Evolutionary conservation across 2,113 vertebrate genomes (phyloP).

Genomic region (Burhinus bistriatus): DNA sequence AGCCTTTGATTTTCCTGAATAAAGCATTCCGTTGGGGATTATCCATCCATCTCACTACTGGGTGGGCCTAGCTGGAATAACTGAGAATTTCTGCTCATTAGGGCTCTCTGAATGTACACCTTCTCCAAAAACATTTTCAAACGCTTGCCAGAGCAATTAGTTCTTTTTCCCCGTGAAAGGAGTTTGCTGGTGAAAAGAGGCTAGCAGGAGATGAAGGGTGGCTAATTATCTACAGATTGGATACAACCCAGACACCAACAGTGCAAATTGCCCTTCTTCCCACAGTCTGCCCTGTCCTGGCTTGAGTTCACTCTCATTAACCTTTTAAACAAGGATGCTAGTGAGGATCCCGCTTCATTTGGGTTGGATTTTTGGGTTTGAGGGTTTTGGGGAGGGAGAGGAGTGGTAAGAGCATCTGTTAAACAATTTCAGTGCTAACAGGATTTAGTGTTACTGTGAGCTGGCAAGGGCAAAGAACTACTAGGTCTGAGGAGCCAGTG

Average conservation of each 20-base stretch:
- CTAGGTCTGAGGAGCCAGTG: neutral
- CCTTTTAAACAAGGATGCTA: neutral
- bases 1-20: constrained; percentile 39
- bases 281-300: neutral
- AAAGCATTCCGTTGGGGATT: constrained; percentile 47
- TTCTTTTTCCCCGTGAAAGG: neutral
- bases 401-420: neutral
- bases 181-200: neutral
- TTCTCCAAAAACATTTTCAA: constrained; percentile 13
- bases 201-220: neutral
- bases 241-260: neutral
- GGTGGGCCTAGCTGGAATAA: constrained; percentile 25
- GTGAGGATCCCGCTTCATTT: neutral
- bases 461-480: neutral
- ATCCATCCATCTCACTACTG: constrained; percentile 1
- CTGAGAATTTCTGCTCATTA: constrained; percentile 3
- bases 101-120: neutral
- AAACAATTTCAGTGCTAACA: neutral
- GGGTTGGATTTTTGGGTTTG: neutral
- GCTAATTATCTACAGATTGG: constrained; percentile 33
- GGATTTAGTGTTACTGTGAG: neutral
- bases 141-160: constrained; percentile 6
- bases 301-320: neutral
- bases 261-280: constrained; percentile 33
- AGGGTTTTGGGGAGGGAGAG: neutral